phyloP scores from a whole-genome alignment of 2,888 invertebrate species.

The Xestia rhomboidea region DNA sequence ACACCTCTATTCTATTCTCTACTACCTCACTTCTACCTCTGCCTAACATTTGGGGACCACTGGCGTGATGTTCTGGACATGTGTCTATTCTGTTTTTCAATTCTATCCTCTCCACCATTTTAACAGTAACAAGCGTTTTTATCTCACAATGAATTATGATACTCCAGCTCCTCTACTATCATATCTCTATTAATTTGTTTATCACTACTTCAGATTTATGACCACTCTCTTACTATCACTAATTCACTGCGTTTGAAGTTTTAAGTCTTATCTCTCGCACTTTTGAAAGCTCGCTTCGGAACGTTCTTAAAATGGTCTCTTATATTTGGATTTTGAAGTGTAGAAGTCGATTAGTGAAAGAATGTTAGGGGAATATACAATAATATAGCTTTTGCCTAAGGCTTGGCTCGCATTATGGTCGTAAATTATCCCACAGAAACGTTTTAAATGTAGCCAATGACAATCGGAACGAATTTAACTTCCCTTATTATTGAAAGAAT shows the following conservation, averaged over 20 bases:
- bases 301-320: conserved; percentile 42
- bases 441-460: too few relatives aligned
- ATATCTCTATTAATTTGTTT: conserved; percentile 83
- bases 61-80: not conserved
- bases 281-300: conserved; percentile 52
- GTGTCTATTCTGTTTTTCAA: not conserved
- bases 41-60: not conserved
- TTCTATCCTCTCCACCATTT: not conserved
- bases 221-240: conserved; percentile 70
- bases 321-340: conserved; percentile 36
- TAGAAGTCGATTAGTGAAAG: conserved; percentile 20
- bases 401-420: too few relatives aligned
- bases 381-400: too few relatives aligned
- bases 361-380: not conserved
- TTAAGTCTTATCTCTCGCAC: conserved; percentile 63
- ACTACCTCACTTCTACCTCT: too few relatives aligned
- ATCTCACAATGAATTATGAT: conserved; percentile 69
- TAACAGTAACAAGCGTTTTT: conserved; percentile 49
- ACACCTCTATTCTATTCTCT: too few relatives aligned
- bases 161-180: conserved; percentile 66
- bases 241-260: conserved; percentile 52
- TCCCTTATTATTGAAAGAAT: too few relatives aligned
- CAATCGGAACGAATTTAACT: too few relatives aligned
- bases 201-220: conserved; percentile 78
- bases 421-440: too few relatives aligned